Base-by-base conservation (phyloP, 2,888 invertebrate genomes). In the Ptychoptera contaminata region DNA sequence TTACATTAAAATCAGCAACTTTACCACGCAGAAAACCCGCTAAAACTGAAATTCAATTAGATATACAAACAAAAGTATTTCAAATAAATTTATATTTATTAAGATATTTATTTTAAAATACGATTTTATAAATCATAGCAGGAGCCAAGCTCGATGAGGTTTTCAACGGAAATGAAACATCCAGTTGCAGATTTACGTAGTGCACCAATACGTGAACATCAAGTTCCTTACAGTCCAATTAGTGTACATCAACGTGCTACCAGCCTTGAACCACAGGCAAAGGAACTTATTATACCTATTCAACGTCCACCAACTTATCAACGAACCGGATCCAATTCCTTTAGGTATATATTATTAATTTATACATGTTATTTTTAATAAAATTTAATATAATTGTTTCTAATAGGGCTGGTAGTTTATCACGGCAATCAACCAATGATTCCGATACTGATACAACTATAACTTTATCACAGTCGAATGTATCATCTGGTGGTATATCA, bases 251-350 rank as follows among this genome's bases (percentile, higher is more conserved):
- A 62, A 58, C 71, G 76, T 51, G 69, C 75, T 16, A 69, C 73
- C 7, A 71, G 71, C 43, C 55, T 74, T 45, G 76, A 76, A 54
- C 74, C 76, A 7, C 56, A 60, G 45, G 63, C 69, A 1, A 74
- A 71, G 51, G 82, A 82, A 60, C 69, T 76, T 52, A 76, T 80
- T 52, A 80, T 81, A 55, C 79, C 80, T 35, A 79, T 82, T 54
- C 74, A 53, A 65, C 67, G 58, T 65, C 75, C 54, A 46, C 55
- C 51, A 56, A 56, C 54, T 49, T 66, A 62, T 46, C 52, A 56
- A 44, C 56, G 63, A 48, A 59, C 63, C 36, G 53, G 54, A 48
- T 65, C 65, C 32, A 63, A 61, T 48, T 56, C 59, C 11, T 60
- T 60, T 29, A 58, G 56, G 45, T 60, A 42, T 12, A 23, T 10